Percentiles rank a stretch among this genome's conserved stretches.
Conservation (phyloP, 2,888 invertebrate genomes). For the Orgyia antiqua region DNA sequence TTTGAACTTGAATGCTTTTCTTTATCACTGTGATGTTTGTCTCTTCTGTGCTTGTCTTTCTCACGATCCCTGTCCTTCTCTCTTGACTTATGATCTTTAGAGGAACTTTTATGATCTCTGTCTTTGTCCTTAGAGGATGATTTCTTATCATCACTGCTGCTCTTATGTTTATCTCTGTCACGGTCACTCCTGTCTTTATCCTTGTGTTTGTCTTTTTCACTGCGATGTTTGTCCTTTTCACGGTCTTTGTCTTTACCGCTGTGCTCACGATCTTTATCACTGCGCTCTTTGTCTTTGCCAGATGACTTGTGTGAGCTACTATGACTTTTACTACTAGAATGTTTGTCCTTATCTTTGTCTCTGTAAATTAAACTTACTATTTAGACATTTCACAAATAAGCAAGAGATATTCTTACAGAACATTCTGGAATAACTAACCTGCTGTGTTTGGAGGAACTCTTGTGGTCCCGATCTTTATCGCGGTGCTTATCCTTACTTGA, state of each 20-base stretch:
- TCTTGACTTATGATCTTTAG: conserved; percentile 31
- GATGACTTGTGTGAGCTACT: conserved; percentile 76
- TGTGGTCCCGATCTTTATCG: conserved; percentile 81
- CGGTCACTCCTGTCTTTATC: conserved; percentile 41
- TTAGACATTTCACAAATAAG: conserved; percentile 7
- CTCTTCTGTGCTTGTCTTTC: conserved; percentile 61
- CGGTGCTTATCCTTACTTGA: conserved; percentile 84
- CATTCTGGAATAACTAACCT: conserved; percentile 66
- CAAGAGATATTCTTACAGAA: conserved; percentile 28
- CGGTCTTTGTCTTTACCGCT: conserved; percentile 43
- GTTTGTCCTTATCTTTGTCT: conserved; percentile 75
- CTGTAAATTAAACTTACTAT: conserved; percentile 31
- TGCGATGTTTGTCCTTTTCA: conserved; percentile 55
- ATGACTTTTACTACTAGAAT: conserved; percentile 74
- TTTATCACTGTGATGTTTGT: conserved; percentile 60
- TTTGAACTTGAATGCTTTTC: conserved; percentile 73
- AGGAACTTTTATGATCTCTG: conserved; percentile 33
- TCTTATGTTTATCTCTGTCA: conserved; percentile 51
- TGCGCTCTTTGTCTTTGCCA: conserved; percentile 72
- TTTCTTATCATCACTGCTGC: conserved; percentile 50
- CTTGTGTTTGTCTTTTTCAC: conserved; percentile 64
- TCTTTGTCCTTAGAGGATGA: conserved; percentile 67
- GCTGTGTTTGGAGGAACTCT: conserved; percentile 72
- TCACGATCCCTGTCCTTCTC: conserved; percentile 42
- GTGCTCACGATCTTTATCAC: conserved; percentile 43